These are phyloP conservation scores for Gastrophryne carolinensis DNA, from an alignment of 2,797 vertebrate species.

Conservation along the genomic window DNA sequence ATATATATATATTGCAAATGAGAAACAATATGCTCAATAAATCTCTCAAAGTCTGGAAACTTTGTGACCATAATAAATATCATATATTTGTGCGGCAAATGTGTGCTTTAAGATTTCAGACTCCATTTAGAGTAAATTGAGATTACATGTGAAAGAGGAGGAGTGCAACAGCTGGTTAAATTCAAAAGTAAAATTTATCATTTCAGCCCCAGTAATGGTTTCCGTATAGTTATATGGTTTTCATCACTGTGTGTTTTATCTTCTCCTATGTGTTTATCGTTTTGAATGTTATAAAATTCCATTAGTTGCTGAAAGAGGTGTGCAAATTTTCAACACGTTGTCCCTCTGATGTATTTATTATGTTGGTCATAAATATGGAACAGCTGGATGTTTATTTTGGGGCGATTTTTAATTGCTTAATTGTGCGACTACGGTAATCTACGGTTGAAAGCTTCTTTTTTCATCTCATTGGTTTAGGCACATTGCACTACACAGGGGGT, in stretches of 20 bases:
- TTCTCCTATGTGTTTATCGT: neutral
- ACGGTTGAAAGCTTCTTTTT: no score
- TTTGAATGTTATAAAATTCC: constrained; percentile 5
- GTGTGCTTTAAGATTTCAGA: neutral
- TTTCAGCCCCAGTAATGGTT: neutral
- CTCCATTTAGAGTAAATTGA: neutral
- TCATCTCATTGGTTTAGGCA: no score
- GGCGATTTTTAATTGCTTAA: no score
- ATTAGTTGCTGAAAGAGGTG: constrained; percentile 20
- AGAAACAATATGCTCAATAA: no score
- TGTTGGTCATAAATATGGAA: neutral
- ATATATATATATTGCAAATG: no score
- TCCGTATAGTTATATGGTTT: constrained; percentile 1
- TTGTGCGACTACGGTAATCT: no score
- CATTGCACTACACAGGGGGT: no score
- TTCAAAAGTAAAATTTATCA: neutral
- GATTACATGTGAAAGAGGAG: neutral
- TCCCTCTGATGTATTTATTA: constrained; percentile 30
- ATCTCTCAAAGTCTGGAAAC: no score
- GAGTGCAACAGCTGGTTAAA: neutral
- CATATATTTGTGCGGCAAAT: neutral
- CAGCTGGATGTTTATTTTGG: no score
- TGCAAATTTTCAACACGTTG: constrained; percentile 25
- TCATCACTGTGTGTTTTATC: constrained; percentile 6
- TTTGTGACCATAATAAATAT: no score